phyloP scores from a whole-genome alignment of 2,888 invertebrate species.

The Andrena praecox region DNA sequence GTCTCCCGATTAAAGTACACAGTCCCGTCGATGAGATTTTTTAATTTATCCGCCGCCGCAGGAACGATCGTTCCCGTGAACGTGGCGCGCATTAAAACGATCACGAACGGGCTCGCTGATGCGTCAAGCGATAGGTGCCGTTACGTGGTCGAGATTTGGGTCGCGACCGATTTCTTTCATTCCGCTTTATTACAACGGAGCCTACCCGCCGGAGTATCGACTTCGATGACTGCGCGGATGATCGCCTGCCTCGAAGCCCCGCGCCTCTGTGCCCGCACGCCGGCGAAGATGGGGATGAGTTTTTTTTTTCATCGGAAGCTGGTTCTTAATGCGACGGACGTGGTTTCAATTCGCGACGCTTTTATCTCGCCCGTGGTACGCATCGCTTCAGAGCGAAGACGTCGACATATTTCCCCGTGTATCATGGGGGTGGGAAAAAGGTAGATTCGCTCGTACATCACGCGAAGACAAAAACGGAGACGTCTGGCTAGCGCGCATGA shows the following conservation, averaged over 20 bases:
- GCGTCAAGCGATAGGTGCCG: slow-evolving; percentile 36
- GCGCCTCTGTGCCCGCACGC: neutral
- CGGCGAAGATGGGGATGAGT: neutral
- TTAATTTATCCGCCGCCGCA: slow-evolving; percentile 42
- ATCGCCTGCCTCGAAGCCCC: slow-evolving; percentile 18
- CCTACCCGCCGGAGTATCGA: slow-evolving; percentile 20
- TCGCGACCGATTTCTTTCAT: slow-evolving; percentile 60
- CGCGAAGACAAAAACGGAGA: slow-evolving; percentile 51
- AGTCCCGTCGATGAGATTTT: slow-evolving; percentile 49
- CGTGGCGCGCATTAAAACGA: slow-evolving; percentile 39
- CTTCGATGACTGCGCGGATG: slow-evolving; percentile 26
- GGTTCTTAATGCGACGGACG: slow-evolving; percentile 24
- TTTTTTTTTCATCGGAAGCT: neutral
- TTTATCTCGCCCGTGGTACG: slow-evolving; percentile 10
- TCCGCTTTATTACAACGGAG: slow-evolving; percentile 34
- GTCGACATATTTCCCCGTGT: slow-evolving; percentile 42
- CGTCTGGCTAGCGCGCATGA: slow-evolving; percentile 36
- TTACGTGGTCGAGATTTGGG: slow-evolving; percentile 42
- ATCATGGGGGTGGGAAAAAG: slow-evolving; percentile 22
- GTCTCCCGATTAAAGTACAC: slow-evolving; percentile 45
- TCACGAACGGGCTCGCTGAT: slow-evolving; percentile 41
- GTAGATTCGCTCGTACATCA: slow-evolving; percentile 55
- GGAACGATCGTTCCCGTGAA: slow-evolving; percentile 8
- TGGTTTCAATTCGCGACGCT: slow-evolving; percentile 18
- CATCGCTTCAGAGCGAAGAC: slow-evolving; percentile 20